Conservation (phyloP, 2,797 vertebrate species). For the Molossus molossus region DNA sequence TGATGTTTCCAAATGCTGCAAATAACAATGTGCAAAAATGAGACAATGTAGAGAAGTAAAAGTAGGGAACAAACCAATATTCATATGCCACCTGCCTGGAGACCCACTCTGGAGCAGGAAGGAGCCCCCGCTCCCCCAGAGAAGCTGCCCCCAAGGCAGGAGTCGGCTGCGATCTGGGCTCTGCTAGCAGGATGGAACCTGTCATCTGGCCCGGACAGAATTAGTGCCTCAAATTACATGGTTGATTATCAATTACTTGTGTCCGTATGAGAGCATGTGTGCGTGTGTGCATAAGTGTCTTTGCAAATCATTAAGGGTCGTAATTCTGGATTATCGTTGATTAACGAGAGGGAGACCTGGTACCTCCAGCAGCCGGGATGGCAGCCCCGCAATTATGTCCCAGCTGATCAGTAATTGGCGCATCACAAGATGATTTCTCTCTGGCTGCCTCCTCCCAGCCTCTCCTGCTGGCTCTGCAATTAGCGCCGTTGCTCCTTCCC, state of each 20-base stretch:
- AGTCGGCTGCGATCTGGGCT: constrained; percentile 46
- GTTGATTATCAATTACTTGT: constrained; percentile 87
- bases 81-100: background rate
- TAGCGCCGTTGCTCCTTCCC: constrained; percentile 75
- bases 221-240: constrained; percentile 87
- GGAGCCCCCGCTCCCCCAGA: background rate
- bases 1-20: constrained; percentile 36
- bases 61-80: background rate
- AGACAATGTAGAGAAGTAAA: background rate
- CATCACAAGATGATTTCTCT: constrained; percentile 81
- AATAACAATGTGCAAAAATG: background rate
- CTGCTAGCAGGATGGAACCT: constrained; percentile 75
- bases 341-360: constrained; percentile 83
- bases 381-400: constrained; percentile 83
- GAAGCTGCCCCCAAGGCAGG: background rate
- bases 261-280: constrained; percentile 77
- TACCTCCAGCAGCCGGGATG: constrained; percentile 76
- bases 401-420: constrained; percentile 85
- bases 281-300: constrained; percentile 82
- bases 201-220: constrained; percentile 83
- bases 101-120: background rate
- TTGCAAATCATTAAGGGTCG: constrained; percentile 87
- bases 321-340: constrained; percentile 87
- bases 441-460: constrained; percentile 74
- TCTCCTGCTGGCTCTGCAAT: constrained; percentile 74